Evolutionary conservation across 2,888 invertebrate species (phyloP).

Genomic region (Callinectes sapidus): DNA sequence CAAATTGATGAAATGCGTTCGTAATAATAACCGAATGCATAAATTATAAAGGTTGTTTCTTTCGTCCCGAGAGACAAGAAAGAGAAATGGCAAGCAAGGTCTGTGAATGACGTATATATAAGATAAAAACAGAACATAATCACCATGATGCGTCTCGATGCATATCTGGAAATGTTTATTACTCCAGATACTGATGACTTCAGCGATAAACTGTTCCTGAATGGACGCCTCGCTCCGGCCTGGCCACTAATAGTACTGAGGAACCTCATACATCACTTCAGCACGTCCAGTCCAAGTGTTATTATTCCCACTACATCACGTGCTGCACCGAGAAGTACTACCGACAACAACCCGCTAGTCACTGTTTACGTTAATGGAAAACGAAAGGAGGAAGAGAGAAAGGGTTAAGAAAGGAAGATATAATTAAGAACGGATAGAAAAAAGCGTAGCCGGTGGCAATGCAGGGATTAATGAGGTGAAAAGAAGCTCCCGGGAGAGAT

Average conservation of each 20-base stretch:
- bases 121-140: slow-evolving; percentile 15
- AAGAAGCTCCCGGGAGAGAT: slow-evolving; percentile 20
- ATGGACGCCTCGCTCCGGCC: background rate
- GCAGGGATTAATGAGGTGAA: slow-evolving; percentile 5
- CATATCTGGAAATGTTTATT: slow-evolving; percentile 15
- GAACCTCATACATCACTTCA: background rate
- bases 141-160: background rate
- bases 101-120: background rate
- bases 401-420: background rate
- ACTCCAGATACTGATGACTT: background rate
- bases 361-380: slow-evolving; percentile 4
- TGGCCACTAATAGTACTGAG: slow-evolving; percentile 3
- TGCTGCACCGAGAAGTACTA: background rate
- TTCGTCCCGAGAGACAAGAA: background rate
- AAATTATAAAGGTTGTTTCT: too few species aligned
- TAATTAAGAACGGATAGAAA: background rate
- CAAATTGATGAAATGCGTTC: background rate
- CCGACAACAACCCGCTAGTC: background rate
- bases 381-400: background rate
- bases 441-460: background rate
- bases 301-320: slow-evolving; percentile 29
- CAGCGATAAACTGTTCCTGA: background rate
- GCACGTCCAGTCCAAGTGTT: background rate
- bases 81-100: background rate
- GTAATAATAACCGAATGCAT: background rate